A percentile compares a stretch with the other conserved stretches of the same genome.
Conservation (phyloP, 2,888 invertebrate species). For the Pristionchus arcanus region DNA sequence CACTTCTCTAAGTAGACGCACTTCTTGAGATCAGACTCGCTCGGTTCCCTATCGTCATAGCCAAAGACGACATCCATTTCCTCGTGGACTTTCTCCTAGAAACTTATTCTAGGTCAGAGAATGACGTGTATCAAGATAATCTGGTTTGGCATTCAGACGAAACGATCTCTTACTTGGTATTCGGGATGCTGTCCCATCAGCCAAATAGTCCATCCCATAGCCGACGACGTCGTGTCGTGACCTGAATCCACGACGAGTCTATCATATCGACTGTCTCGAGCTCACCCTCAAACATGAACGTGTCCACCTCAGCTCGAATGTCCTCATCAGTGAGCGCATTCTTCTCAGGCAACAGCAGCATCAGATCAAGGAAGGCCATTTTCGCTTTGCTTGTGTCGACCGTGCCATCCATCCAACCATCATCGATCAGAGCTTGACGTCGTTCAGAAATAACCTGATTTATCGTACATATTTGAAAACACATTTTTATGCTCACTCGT, state of each 20-base stretch:
- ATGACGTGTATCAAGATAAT: too few species aligned
- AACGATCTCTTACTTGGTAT: constrained; percentile 77
- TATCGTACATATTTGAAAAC: not conserved
- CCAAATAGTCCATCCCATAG: constrained; percentile 65
- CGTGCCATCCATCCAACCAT: constrained; percentile 36
- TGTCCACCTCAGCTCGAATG: constrained; percentile 82
- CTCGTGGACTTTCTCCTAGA: constrained; percentile 61
- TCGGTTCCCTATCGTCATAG: constrained; percentile 59
- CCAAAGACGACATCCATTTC: constrained; percentile 61
- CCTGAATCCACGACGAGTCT: constrained; percentile 57
- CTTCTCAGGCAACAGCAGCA: constrained; percentile 79
- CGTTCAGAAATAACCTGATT: constrained; percentile 59
- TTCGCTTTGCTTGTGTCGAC: constrained; percentile 55
- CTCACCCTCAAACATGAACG: constrained; percentile 82
- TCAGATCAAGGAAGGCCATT: constrained; percentile 81
- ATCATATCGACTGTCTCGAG: too few species aligned
- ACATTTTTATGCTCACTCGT: not conserved
- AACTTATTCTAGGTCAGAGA: too few species aligned
- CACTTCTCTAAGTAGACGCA: constrained; percentile 67
- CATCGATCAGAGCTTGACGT: constrained; percentile 10
- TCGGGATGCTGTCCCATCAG: constrained; percentile 76
- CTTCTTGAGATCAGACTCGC: constrained; percentile 62
- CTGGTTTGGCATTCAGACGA: too few species aligned
- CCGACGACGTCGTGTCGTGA: constrained; percentile 67
- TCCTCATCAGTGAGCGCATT: constrained; percentile 79